Conservation (phyloP, 2,888 invertebrate species). For the Apodemia zela region DNA sequence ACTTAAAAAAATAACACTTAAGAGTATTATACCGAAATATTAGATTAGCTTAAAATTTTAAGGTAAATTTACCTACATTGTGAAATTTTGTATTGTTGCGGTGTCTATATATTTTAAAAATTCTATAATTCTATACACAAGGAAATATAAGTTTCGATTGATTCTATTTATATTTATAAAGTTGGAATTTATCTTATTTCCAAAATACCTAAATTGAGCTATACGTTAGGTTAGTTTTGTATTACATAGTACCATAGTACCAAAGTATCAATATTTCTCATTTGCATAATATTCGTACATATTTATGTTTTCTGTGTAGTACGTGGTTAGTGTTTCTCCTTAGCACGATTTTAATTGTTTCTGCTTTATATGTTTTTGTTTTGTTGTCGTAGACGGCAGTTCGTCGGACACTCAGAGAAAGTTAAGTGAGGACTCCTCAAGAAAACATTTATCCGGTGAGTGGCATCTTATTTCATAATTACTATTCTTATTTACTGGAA, state of each 20-base stretch:
- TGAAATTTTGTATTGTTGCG: too few relatives aligned
- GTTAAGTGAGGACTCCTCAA: slow-evolving; percentile 74
- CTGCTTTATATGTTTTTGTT: slow-evolving; percentile 73
- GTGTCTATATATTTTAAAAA: too few relatives aligned
- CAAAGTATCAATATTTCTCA: background rate
- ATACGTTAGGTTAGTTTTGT: background rate
- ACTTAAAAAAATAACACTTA: background rate
- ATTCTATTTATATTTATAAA: too few relatives aligned
- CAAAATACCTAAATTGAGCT: background rate
- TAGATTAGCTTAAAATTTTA: background rate
- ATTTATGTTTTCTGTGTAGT: slow-evolving; percentile 33
- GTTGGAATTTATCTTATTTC: background rate
- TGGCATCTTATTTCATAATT: slow-evolving; percentile 30
- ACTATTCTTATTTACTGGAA: slow-evolving; percentile 15
- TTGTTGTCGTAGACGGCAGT: slow-evolving; percentile 78
- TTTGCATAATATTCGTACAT: slow-evolving; percentile 22
- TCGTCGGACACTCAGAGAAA: slow-evolving; percentile 71
- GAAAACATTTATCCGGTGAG: slow-evolving; percentile 79
- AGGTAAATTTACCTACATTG: background rate
- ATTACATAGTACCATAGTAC: background rate
- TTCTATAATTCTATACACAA: too few relatives aligned
- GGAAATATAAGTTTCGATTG: too few relatives aligned
- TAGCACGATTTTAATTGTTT: slow-evolving; percentile 61
- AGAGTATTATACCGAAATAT: background rate
- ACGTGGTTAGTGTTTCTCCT: slow-evolving; percentile 34